Evolutionary conservation across 92 coral and sea anemone genomes (phyloP).

Genomic region (Parazoanthus swiftii): DNA sequence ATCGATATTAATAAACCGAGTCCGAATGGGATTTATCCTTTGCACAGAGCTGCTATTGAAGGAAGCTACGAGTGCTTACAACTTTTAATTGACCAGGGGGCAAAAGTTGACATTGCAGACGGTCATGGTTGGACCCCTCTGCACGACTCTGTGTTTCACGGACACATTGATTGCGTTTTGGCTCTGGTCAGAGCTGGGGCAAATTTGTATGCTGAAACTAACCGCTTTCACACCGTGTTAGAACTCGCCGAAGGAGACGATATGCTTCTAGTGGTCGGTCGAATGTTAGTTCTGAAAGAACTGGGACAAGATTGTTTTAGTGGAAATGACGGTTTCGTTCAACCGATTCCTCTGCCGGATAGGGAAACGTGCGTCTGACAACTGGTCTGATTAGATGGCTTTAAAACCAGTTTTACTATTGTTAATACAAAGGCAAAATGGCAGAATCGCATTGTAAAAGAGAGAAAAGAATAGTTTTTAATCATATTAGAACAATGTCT

Average conservation of each 20-base stretch:
- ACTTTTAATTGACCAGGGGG: slow-evolving; percentile 84
- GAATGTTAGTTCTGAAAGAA: slow-evolving; percentile 69
- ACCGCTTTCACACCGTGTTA: slow-evolving; percentile 57
- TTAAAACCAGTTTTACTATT: background rate
- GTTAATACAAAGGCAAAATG: background rate
- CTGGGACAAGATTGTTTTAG: slow-evolving; percentile 45
- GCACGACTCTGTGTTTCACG: slow-evolving; percentile 91
- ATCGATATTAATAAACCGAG: slow-evolving; percentile 78
- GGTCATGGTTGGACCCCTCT: slow-evolving; percentile 76
- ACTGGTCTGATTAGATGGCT: background rate
- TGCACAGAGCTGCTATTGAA: slow-evolving; percentile 89
- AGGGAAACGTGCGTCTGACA: slow-evolving; percentile 80
- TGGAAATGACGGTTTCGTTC: slow-evolving; percentile 27
- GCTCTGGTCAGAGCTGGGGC: slow-evolving; percentile 87
- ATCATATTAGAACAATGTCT: too few relatives aligned
- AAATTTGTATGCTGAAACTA: slow-evolving; percentile 59
- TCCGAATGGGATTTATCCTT: slow-evolving; percentile 75
- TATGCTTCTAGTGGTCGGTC: slow-evolving; percentile 75
- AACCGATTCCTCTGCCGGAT: slow-evolving; percentile 54
- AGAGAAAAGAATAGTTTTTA: too few relatives aligned
- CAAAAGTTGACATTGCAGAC: slow-evolving; percentile 68
- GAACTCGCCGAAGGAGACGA: slow-evolving; percentile 71
- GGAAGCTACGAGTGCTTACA: slow-evolving; percentile 92
- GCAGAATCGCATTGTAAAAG: too few relatives aligned
- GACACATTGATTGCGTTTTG: slow-evolving; percentile 71